phyloP scores from a whole-genome alignment of 37 sponge, comb jelly and placozoan species.

The Tethya wilhelma region DNA sequence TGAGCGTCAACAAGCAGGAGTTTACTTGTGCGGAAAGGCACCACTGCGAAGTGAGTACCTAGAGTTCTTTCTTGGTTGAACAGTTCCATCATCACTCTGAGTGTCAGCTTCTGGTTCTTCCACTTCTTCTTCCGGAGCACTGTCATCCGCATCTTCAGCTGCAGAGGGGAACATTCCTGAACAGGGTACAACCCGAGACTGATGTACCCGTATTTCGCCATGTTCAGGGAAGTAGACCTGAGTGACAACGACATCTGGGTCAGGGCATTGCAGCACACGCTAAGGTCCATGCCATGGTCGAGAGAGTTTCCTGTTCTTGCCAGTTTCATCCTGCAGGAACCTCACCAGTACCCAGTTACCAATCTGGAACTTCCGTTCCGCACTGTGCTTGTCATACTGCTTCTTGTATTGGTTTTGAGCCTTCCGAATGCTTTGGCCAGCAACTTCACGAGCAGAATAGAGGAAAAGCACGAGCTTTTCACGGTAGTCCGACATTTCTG shows the following conservation, averaged over 20 bases:
- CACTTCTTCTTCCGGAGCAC: no score
- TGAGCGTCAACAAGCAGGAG: no score
- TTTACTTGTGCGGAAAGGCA: no score
- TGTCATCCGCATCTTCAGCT: slow-evolving; percentile 31
- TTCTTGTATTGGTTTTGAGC: slow-evolving; percentile 16
- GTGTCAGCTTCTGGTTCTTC: no score
- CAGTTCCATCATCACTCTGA: no score
- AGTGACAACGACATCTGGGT: slow-evolving; percentile 9
- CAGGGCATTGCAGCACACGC: neutral
- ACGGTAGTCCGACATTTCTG: slow-evolving; percentile 16
- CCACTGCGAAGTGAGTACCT: no score
- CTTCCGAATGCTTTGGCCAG: neutral
- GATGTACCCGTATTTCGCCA: neutral
- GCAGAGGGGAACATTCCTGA: slow-evolving; percentile 27
- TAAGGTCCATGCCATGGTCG: slow-evolving; percentile 58
- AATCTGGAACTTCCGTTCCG: neutral
- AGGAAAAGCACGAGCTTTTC: slow-evolving; percentile 31
- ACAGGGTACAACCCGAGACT: slow-evolving; percentile 10
- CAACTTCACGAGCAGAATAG: neutral
- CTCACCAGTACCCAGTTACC: slow-evolving; percentile 43
- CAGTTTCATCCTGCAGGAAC: slow-evolving; percentile 48
- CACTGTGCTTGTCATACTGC: slow-evolving; percentile 1
- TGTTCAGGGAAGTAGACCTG: slow-evolving; percentile 40
- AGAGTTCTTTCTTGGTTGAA: no score
- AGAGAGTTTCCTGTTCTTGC: slow-evolving; percentile 48